Conservation (phyloP, 2,113 vertebrate genomes). For the Emberiza fucata region DNA sequence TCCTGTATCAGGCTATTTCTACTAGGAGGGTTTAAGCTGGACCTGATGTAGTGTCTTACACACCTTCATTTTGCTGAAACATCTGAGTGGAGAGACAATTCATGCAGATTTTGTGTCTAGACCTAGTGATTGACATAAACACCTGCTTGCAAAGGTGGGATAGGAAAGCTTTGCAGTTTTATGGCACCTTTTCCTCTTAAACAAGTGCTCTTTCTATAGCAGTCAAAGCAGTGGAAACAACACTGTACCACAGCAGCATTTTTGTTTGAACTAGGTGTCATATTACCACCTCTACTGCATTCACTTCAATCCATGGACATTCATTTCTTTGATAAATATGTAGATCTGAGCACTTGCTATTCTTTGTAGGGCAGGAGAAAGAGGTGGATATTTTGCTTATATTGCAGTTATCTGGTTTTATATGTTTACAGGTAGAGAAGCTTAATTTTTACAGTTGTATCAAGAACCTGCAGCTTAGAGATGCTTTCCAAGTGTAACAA, state of each 20-base stretch:
- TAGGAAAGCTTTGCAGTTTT: neutral
- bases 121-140: neutral
- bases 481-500: neutral
- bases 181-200: neutral
- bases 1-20: neutral
- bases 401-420: conserved; percentile 2
- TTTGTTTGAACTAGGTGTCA: conserved; percentile 38
- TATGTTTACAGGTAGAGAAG: neutral
- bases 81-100: neutral
- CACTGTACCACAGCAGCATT: neutral
- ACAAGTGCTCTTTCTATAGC: neutral
- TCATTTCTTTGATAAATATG: neutral
- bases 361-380: conserved; percentile 34
- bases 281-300: neutral
- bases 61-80: neutral
- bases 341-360: neutral
- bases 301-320: neutral
- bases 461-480: neutral
- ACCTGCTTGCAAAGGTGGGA: neutral
- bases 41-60: neutral
- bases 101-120: neutral
- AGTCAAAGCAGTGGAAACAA: neutral
- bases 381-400: conserved; percentile 31
- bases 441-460: neutral
- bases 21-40: neutral